These are phyloP conservation scores for Sminthopsis crassicaudata DNA, from an alignment of 2,113 vertebrate genomes.

Conservation along the genomic window DNA sequence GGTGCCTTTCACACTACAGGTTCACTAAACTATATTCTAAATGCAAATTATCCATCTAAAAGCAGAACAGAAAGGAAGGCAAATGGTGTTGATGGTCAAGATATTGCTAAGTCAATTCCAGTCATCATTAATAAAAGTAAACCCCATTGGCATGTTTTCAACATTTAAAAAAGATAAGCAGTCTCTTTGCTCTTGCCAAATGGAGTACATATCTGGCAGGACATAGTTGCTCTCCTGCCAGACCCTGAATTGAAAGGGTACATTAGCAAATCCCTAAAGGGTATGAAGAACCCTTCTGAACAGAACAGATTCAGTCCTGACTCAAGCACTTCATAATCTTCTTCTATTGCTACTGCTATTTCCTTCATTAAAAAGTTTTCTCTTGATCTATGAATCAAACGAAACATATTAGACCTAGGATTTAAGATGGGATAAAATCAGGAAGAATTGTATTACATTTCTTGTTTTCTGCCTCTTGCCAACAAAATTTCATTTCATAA, in stretches of 20 bases:
- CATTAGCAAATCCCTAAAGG: conserved; percentile 13
- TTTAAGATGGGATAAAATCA: neutral
- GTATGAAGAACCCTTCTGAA: neutral
- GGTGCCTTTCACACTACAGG: neutral
- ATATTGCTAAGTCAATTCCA: conserved; percentile 7
- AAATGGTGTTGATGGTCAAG: neutral
- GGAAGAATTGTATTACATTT: neutral
- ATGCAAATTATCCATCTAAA: neutral
- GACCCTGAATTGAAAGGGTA: neutral
- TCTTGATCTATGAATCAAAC: neutral
- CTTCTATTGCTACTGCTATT: neutral
- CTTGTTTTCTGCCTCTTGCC: neutral
- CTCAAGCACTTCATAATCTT: neutral
- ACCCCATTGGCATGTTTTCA: neutral
- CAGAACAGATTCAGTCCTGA: neutral
- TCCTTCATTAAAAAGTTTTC: neutral
- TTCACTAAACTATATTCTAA: neutral
- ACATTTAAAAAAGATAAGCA: neutral
- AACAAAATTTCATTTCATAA: neutral
- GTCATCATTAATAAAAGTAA: conserved; percentile 11
- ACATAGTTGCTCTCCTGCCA: neutral
- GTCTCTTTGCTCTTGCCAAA: neutral
- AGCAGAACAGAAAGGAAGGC: neutral
- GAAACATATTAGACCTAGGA: neutral
- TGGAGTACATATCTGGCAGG: neutral